Evolutionary conservation across 2,113 vertebrate species (phyloP), one percentile per base, ranked within the genome.

Genomic region (Pangasianodon hypophthalmus): DNA sequence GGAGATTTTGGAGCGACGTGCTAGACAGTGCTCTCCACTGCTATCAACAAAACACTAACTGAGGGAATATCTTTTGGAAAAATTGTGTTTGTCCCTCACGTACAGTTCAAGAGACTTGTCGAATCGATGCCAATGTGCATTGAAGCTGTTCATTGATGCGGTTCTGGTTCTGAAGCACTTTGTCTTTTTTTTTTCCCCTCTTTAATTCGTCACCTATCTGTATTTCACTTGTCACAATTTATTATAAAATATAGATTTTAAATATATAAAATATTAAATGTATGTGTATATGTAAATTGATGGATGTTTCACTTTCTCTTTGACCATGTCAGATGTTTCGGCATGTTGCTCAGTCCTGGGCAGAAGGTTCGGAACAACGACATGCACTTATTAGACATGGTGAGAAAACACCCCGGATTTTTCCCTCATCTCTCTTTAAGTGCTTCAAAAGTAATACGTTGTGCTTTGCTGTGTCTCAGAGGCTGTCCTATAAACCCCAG

Each of bases 331-430:
- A 99, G 98, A 92, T 99, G 98, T 95, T 99, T 99, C 95, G 98
- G 98, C 91, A 99, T 99, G 98, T 96, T 99, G 67, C 95, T 99
- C 84, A 98, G 98, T 93, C 97, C 98, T 89, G 98, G 98, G 85
- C 96, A 97, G 94, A 99, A 98, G 85, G 98, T 99, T 91, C 97
- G 97, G 93, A 99, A 99, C 96, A 98, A 97, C 86, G 97, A 99
- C 94, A 99, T 99, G 98, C 97, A 99, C 92, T 96, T 99, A 46
- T 93, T 99, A 56, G 98, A 99, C 91, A 98, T 99, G 98, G 98
- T 99, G 96, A 97, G 96, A 87, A 48, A 54, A 24, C 13, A 67
- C 79, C 13, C 18, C 13, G 10, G 19, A 54, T 90, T 56, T 26
- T 60, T 37, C 4, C 9, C 11, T 86, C 37, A 71, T 54, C 21